A percentile compares a stretch with the other conserved stretches of the same genome.
These are phyloP conservation scores for Drosophila recens DNA, from an alignment of 2,888 invertebrate species.

Conservation along the genomic window DNA sequence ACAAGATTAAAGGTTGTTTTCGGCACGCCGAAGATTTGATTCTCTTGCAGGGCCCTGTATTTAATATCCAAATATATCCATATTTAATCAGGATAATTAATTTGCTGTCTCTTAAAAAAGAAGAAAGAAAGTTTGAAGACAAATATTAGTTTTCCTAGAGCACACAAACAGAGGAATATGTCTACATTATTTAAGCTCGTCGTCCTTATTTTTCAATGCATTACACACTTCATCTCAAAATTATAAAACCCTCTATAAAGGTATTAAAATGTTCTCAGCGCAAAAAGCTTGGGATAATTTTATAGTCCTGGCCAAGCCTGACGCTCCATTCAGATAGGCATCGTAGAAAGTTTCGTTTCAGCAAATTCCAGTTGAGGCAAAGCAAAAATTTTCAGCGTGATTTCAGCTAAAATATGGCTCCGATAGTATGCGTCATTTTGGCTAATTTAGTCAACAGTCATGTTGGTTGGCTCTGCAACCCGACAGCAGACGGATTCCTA, in stretches of 20 bases:
- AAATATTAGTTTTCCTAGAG: too few relatives aligned
- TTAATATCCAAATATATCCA: too few relatives aligned
- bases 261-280: constrained; percentile 25
- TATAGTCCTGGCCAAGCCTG: constrained; percentile 42
- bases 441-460: constrained; percentile 67
- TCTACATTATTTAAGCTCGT: too few relatives aligned
- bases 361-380: constrained; percentile 49
- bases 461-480: not conserved
- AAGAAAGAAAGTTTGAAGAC: not conserved
- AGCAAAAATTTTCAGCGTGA: constrained; percentile 57
- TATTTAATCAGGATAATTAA: too few relatives aligned
- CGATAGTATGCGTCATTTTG: constrained; percentile 51
- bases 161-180: too few relatives aligned
- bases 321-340: constrained; percentile 51
- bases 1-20: not conserved
- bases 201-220: too few relatives aligned
- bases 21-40: not conserved
- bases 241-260: not conserved
- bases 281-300: constrained; percentile 60
- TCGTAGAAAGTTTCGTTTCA: constrained; percentile 60
- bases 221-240: constrained; percentile 3
- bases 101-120: too few relatives aligned
- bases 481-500: constrained; percentile 7
- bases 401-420: constrained; percentile 67
- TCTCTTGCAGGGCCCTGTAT: not conserved